Conservation (phyloP, 2,113 vertebrate species). For the Ploceus nigricollis region DNA sequence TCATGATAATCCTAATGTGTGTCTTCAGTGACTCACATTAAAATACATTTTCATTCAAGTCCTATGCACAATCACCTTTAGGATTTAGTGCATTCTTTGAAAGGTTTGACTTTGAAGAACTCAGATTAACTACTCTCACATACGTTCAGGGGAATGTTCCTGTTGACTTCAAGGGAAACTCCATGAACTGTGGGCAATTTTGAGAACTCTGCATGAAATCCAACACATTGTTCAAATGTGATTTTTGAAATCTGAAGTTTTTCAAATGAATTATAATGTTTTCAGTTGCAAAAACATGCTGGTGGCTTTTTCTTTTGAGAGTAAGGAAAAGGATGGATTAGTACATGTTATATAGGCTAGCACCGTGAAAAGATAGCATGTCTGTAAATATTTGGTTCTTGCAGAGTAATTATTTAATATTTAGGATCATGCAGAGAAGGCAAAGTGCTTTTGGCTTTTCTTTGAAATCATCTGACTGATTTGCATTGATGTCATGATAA, state of each 20-base stretch:
- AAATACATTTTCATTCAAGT: not conserved
- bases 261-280: not conserved
- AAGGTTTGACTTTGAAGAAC: not conserved
- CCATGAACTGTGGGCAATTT: not conserved
- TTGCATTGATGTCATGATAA: not conserved
- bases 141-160: not conserved
- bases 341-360: not conserved
- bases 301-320: not conserved
- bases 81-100: not conserved
- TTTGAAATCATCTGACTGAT: conserved; percentile 5
- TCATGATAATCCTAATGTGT: not conserved
- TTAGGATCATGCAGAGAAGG: not conserved
- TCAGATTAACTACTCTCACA: not conserved
- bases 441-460: not conserved
- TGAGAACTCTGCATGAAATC: not conserved
- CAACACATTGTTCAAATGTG: not conserved
- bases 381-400: not conserved
- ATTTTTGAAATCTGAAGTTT: not conserved
- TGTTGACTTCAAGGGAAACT: not conserved
- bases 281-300: not conserved
- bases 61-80: not conserved
- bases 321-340: not conserved
- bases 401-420: not conserved
- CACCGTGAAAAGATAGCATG: accelerated
- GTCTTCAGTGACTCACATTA: not conserved